phyloP scores from a whole-genome alignment of 2,888 invertebrate species.

The Tanytarsus gracilentus region DNA sequence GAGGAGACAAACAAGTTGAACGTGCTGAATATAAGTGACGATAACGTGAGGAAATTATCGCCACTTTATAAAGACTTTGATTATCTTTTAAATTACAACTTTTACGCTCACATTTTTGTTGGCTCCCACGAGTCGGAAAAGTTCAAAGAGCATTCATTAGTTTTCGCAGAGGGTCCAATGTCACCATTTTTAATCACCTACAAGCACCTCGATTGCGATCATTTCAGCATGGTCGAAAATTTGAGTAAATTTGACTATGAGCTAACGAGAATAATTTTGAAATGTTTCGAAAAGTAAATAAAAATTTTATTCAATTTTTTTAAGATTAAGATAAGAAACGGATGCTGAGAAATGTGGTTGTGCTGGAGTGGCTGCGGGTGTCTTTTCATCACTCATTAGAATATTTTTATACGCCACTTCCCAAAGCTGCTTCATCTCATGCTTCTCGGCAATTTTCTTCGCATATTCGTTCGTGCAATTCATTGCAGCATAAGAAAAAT shows the following conservation, averaged over 20 bases:
- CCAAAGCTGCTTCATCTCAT: slow-evolving; percentile 6
- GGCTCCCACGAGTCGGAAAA: slow-evolving; percentile 44
- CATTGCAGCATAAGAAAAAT: not conserved
- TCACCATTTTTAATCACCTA: not conserved
- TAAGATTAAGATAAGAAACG: not conserved
- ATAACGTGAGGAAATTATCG: slow-evolving; percentile 47
- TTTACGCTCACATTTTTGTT: slow-evolving; percentile 33
- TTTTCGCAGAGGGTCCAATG: slow-evolving; percentile 51
- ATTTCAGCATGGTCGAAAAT: slow-evolving; percentile 67
- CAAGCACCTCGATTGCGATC: slow-evolving; percentile 48
- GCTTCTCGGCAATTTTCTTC: slow-evolving; percentile 8
- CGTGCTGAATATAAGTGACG: slow-evolving; percentile 51
- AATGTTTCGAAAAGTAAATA: too few species aligned
- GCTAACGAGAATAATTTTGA: too few species aligned
- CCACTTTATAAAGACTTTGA: slow-evolving; percentile 47
- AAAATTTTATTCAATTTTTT: too few species aligned
- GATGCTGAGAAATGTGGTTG: slow-evolving; percentile 1
- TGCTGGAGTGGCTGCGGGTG: slow-evolving; percentile 1
- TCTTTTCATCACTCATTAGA: not conserved
- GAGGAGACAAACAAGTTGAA: slow-evolving; percentile 57
- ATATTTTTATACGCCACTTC: slow-evolving; percentile 10
- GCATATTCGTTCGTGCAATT: not conserved
- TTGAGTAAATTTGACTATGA: slow-evolving; percentile 47
- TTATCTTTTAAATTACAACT: slow-evolving; percentile 41
- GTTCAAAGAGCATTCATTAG: slow-evolving; percentile 56